Percentiles rank a stretch among this genome's conserved stretches.
These are phyloP conservation scores for Anoura caudifer DNA, from an alignment of 2,113 vertebrate genomes.

Conservation along the genomic window DNA sequence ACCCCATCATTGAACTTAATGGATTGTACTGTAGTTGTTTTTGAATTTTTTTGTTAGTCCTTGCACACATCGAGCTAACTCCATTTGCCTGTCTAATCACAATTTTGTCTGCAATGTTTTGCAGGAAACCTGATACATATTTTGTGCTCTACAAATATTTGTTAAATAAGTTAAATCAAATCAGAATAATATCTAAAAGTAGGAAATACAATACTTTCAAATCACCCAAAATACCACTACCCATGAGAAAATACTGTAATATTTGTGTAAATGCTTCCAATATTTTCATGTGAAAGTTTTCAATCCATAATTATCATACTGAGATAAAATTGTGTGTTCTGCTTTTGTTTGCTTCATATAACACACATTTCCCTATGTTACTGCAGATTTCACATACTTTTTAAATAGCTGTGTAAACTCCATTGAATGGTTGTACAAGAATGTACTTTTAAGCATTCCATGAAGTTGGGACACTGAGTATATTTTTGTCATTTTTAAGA, in stretches of 20 bases:
- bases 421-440: not conserved
- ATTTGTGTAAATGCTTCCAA: not conserved
- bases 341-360: not conserved
- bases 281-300: not conserved
- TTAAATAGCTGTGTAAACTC: not conserved
- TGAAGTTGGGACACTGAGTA: not conserved
- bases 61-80: not conserved
- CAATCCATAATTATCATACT: not conserved
- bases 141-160: slow-evolving; percentile 17
- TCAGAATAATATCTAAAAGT: not conserved
- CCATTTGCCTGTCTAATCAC: not conserved
- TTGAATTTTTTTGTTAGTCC: not conserved
- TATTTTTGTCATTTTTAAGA: not conserved
- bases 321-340: not conserved
- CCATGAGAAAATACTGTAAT: not conserved
- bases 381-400: not conserved
- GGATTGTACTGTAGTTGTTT: not conserved
- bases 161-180: slow-evolving; percentile 33
- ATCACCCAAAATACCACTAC: not conserved
- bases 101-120: not conserved
- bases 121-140: not conserved
- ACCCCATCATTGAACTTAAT: not conserved
- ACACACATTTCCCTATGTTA: not conserved
- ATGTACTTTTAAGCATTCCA: not conserved
- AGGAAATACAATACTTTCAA: not conserved